Conservation (phyloP, 1,140 invertebrate genomes). For the Pachypsylla venusta region DNA sequence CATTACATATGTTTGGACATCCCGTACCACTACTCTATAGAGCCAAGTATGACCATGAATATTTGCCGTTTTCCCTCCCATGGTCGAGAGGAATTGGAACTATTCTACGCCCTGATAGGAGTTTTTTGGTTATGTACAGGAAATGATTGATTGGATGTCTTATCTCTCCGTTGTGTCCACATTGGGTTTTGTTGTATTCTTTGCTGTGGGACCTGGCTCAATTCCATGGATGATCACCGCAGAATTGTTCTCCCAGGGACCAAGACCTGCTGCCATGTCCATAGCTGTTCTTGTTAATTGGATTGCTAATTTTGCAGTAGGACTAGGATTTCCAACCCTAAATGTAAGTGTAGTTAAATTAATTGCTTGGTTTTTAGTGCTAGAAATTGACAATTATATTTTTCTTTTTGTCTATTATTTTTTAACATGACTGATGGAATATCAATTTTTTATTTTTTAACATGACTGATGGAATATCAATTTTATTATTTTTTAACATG, state of each 20-base stretch:
- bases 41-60: too few relatives aligned
- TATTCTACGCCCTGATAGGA: conserved; percentile 59
- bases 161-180: conserved; percentile 88
- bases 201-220: conserved; percentile 87
- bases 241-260: conserved; percentile 93
- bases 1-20: too few relatives aligned
- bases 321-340: conserved; percentile 86
- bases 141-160: conserved; percentile 96
- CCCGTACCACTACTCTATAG: too few relatives aligned
- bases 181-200: conserved; percentile 89
- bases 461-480: too few relatives aligned
- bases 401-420: too few relatives aligned
- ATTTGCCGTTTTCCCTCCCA: too few relatives aligned
- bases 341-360: conserved; percentile 42
- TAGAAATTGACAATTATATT: too few relatives aligned
- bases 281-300: conserved; percentile 97
- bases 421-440: too few relatives aligned
- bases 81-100: neutral
- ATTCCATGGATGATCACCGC: conserved; percentile 99
- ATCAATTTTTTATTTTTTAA: too few relatives aligned
- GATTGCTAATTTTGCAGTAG: conserved; percentile 94
- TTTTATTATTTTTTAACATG: too few relatives aligned
- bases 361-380: neutral
- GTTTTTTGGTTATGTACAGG: conserved; percentile 89
- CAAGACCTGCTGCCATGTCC: conserved; percentile 91